A percentile compares a stretch with the other conserved stretches of the same genome.
Conservation (phyloP, 2,113 vertebrate species). For the Sapajus apella region DNA sequence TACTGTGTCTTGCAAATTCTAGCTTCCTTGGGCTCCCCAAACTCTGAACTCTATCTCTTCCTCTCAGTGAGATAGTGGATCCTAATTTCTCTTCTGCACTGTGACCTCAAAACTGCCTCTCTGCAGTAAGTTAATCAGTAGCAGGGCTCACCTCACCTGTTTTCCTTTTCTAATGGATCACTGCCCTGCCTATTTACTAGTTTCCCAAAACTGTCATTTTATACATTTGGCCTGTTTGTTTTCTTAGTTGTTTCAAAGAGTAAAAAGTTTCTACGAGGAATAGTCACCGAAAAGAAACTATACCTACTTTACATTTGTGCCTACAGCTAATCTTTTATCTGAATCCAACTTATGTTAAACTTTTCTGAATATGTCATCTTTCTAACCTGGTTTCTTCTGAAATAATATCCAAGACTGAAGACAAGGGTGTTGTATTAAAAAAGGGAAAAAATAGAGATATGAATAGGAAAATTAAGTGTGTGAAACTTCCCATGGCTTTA, state of each 20-base stretch:
- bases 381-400: neutral
- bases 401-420: neutral
- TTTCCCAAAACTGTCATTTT: neutral
- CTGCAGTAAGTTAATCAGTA: neutral
- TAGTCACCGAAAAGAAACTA: neutral
- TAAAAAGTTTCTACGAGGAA: neutral
- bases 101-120: neutral
- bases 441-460: neutral
- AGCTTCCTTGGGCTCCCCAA: neutral
- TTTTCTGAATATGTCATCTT: neutral
- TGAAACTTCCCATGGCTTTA: neutral
- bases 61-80: neutral
- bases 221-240: neutral
- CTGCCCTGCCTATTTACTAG: neutral
- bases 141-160: neutral
- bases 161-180: neutral
- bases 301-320: neutral
- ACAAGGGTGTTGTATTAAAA: neutral
- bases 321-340: neutral
- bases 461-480: neutral
- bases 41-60: neutral
- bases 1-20: neutral
- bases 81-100: neutral
- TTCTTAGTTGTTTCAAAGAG: neutral
- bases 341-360: neutral